Conservation (phyloP, 1,140 invertebrate species). For the Orchesella cincta region DNA sequence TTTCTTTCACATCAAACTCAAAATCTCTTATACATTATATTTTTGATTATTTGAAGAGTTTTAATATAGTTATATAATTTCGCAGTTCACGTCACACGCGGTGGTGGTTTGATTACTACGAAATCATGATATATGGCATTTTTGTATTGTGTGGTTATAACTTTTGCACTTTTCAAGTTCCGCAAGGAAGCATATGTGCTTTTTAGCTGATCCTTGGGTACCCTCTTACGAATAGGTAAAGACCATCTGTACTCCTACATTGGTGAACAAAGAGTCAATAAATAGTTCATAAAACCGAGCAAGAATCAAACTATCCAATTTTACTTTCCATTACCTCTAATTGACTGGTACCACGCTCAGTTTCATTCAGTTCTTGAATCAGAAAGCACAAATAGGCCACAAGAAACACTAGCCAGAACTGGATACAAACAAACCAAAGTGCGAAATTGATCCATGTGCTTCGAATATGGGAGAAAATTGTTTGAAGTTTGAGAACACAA, state of each 20-base stretch:
- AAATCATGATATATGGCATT: no score
- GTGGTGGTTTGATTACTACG: no score
- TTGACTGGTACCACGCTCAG: not conserved
- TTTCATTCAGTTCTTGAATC: not conserved
- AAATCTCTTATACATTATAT: no score
- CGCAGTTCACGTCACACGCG: no score
- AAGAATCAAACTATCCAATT: not conserved
- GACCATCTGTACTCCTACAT: not conserved
- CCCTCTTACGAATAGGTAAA: not conserved
- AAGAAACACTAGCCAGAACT: not conserved
- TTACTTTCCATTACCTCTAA: not conserved
- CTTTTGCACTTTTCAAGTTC: no score
- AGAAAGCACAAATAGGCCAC: not conserved
- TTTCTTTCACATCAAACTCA: no score
- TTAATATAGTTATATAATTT: no score
- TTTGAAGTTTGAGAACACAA: not conserved
- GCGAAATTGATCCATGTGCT: no score
- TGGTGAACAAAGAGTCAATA: not conserved
- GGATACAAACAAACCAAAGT: not conserved
- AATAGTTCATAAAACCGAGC: not conserved
- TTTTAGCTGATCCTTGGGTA: no score
- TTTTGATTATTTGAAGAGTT: no score
- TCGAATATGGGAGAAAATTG: not conserved
- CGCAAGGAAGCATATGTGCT: no score
- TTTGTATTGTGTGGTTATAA: no score